Evolutionary conservation across 2,888 invertebrate genomes (phyloP), one percentile per base, ranked within the genome.

Genomic region (Eubasilissa splendida): DNA sequence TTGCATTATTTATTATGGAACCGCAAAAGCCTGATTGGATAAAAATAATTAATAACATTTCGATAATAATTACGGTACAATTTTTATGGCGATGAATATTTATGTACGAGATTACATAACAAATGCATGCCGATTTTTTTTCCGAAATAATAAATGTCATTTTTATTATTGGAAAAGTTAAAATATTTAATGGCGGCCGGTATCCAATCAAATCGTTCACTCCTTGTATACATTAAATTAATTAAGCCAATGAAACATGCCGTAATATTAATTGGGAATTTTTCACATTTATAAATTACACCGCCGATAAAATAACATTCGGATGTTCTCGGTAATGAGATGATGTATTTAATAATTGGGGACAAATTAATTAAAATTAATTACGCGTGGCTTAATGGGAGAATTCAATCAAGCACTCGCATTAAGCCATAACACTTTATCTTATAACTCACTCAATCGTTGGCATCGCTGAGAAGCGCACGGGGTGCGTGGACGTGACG

Each of bases 41-140:
- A 82, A 82, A 82, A 82, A 82, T 82, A 82, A 82, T 82, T 82
- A 82, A 82, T 82, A 82, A 82, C 77, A 80, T 82, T 82, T 80
- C 77, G 79, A 82, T 82, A 80, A 79, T 82, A 73, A 82, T 80
- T 82, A 82, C 82, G 82, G 82, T 80, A 82, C 82, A 82, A 80
- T 74, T 80, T 82, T 82, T 82, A 82, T 82, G 76, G 73, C 82
- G 54, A 66, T 76, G 65, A 82, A 82, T 76, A 71, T 78, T 80
- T 76, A 75, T 78, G 77, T 79, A 71, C 76, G 70, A 71, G 77
- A 56, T 77, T 65, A 76, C 31, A 80, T 76, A 70, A 75, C 75
- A 70, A 76, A 76, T 79, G 79, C 81, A 79, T 60, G 80, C 63
- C 68, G 65, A 70, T 71, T 77, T 77, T 77, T 22, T 54, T 58